These are phyloP conservation scores for Hyalella azteca DNA, from an alignment of 2,888 invertebrate species.

Conservation along the genomic window DNA sequence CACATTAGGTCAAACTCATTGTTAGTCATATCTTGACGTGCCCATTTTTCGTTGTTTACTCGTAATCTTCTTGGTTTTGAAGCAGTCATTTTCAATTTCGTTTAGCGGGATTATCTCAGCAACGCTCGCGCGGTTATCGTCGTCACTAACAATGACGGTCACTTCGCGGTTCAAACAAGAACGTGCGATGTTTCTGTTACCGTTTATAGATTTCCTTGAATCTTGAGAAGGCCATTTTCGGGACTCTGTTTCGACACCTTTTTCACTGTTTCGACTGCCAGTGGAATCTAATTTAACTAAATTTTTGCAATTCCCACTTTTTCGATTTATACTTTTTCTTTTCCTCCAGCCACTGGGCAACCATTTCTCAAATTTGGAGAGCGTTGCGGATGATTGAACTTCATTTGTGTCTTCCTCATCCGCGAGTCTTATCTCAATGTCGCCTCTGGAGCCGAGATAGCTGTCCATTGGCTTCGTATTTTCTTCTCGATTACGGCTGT, in stretches of 20 bases:
- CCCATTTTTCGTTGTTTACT: constrained; percentile 9
- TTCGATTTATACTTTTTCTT: background rate
- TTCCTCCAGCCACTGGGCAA: background rate
- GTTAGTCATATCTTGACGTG: background rate
- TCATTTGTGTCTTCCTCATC: background rate
- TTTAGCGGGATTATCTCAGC: constrained; percentile 26
- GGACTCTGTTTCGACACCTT: too few relatives aligned
- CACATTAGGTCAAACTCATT: too few relatives aligned
- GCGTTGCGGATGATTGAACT: background rate
- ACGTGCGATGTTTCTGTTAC: background rate
- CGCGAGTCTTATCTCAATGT: background rate
- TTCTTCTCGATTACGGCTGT: background rate
- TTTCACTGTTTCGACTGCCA: too few relatives aligned
- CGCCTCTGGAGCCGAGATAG: background rate
- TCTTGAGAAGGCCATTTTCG: background rate
- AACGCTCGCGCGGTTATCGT: background rate
- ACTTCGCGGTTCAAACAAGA: background rate
- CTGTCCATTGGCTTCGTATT: background rate
- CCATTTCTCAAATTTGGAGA: background rate
- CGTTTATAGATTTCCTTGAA: background rate
- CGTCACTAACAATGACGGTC: background rate
- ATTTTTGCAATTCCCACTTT: too few relatives aligned
- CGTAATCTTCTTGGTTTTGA: background rate
- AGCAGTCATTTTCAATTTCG: background rate
- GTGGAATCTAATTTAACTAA: too few relatives aligned